phyloP scores from a whole-genome alignment of 2,113 vertebrate species.

The Leptosomus discolor region DNA sequence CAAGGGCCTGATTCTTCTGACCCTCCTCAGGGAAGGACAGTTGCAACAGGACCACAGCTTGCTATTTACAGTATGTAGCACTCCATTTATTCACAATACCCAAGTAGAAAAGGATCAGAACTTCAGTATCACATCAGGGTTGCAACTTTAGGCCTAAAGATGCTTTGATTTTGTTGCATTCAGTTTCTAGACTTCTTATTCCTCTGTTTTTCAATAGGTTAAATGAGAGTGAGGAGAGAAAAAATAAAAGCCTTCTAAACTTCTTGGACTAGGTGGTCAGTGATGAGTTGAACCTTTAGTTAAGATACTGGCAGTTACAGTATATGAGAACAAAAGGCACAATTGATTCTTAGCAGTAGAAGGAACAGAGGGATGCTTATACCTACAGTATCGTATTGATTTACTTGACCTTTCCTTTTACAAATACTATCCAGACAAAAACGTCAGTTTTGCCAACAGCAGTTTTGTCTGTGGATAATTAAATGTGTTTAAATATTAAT shows the following conservation, averaged over 20 bases:
- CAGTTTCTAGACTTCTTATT: not conserved
- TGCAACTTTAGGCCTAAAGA: not conserved
- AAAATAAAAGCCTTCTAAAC: not conserved
- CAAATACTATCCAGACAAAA: conserved; percentile 6
- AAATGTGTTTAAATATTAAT: conserved; percentile 11
- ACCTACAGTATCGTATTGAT: not conserved
- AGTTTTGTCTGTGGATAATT: not conserved
- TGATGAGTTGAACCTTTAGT: not conserved
- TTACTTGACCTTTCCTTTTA: not conserved
- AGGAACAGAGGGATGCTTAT: not conserved
- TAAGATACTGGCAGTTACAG: conserved; percentile 30
- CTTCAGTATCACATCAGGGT: not conserved
- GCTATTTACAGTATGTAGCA: not conserved
- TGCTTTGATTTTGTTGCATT: not conserved
- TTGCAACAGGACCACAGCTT: not conserved
- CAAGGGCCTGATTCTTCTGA: not conserved
- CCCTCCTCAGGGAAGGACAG: not conserved
- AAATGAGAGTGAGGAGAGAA: not conserved
- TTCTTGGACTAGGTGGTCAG: not conserved
- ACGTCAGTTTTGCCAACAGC: not conserved
- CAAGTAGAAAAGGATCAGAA: not conserved
- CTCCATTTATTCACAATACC: not conserved
- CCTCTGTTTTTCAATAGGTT: not conserved
- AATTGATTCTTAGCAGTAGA: conserved; percentile 27
- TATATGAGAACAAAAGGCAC: not conserved